Percentiles rank a stretch among this genome's conserved stretches.
phyloP scores from a whole-genome alignment of 53 echinoderm and acorn worm genomes.

The Astropecten irregularis region DNA sequence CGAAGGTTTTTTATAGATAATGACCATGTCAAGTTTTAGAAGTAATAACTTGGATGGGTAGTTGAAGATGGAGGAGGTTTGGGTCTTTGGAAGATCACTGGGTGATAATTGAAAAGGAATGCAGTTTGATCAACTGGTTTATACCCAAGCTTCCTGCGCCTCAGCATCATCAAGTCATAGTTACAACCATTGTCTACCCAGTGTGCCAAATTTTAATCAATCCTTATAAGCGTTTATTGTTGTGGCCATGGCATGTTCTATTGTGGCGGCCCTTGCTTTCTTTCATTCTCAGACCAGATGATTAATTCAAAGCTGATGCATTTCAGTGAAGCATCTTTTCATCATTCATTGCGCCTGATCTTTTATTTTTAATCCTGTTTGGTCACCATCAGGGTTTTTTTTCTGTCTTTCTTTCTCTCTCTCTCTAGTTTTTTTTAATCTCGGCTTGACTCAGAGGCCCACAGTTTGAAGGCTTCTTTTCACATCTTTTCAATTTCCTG shows the following conservation, averaged over 20 bases:
- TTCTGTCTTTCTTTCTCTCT: background rate
- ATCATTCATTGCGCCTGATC: conserved; percentile 3
- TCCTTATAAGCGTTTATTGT: conserved; percentile 30
- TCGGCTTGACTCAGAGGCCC: background rate
- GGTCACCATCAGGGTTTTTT: conserved; percentile 40
- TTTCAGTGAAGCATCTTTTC: conserved; percentile 35
- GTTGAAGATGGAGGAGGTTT: too few relatives aligned
- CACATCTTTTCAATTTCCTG: conserved; percentile 28
- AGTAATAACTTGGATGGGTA: too few relatives aligned
- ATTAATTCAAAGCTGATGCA: conserved; percentile 50
- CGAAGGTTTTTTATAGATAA: too few relatives aligned
- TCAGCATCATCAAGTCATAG: conserved; percentile 32
- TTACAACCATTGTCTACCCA: conserved; percentile 17
- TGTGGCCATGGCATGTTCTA: background rate
- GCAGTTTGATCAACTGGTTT: conserved; percentile 1
- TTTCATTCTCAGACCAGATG: background rate
- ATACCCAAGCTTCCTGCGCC: conserved; percentile 6
- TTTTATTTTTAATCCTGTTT: conserved; percentile 40
- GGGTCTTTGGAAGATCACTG: background rate
- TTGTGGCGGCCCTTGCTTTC: background rate
- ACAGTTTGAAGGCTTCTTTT: conserved; percentile 29
- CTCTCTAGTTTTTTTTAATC: background rate
- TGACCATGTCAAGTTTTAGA: too few relatives aligned
- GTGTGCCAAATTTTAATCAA: conserved; percentile 45
- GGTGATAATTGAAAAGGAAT: conserved; percentile 9